A percentile compares a stretch with the other conserved stretches of the same genome.
These are phyloP conservation scores for Nycticebus coucang DNA, from an alignment of 2,113 vertebrate genomes.

Conservation along the genomic window DNA sequence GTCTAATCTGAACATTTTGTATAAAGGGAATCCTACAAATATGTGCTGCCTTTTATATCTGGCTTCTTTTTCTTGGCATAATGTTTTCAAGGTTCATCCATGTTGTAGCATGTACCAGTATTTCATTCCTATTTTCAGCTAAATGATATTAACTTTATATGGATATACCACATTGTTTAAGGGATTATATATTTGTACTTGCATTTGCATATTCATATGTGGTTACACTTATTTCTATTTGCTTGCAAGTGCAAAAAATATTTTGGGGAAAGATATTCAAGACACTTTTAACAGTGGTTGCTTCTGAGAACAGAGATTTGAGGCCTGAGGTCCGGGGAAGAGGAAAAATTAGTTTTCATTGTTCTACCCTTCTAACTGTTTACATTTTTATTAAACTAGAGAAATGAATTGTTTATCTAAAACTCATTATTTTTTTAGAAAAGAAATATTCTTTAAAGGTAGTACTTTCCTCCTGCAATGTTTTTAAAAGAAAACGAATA, in stretches of 20 bases:
- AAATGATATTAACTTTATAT: constrained; percentile 20
- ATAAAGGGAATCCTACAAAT: neutral
- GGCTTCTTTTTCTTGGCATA: neutral
- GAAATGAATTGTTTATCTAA: neutral
- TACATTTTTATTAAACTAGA: constrained; percentile 41
- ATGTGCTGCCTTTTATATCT: neutral
- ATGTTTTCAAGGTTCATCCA: neutral
- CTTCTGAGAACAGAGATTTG: neutral
- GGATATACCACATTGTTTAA: neutral
- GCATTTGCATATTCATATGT: neutral
- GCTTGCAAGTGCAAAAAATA: neutral
- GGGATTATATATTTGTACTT: neutral
- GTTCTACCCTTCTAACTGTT: neutral
- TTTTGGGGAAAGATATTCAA: neutral
- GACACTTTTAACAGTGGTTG: neutral
- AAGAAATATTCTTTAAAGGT: constrained; percentile 45
- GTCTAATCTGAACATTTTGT: neutral
- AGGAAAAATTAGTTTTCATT: constrained; percentile 31
- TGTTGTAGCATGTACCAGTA: neutral
- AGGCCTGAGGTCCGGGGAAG: neutral
- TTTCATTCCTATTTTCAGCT: neutral
- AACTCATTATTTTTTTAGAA: neutral
- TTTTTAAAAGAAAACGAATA: constrained; percentile 6
- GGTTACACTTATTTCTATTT: constrained; percentile 52
- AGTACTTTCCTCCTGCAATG: neutral